A percentile compares a stretch with the other conserved stretches of the same genome.
phyloP scores from a whole-genome alignment of 1,140 invertebrate genomes.

The Zaprionus ghesquierei region DNA sequence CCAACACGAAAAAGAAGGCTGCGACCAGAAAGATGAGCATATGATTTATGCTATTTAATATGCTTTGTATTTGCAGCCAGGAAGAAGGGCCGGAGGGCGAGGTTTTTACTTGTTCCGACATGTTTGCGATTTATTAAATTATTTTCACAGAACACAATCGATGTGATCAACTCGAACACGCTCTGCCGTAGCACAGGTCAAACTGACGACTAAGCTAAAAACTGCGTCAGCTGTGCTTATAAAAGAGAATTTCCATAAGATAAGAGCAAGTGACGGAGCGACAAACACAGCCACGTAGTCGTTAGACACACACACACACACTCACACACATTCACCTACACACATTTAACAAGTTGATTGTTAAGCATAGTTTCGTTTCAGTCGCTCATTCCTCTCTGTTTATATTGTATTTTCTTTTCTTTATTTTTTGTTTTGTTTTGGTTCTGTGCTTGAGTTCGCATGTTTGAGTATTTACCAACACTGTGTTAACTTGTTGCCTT shows the following conservation, averaged over 20 bases:
- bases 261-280: conserved; percentile 11
- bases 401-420: conserved; percentile 17
- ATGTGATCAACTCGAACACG: not conserved
- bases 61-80: conserved; percentile 69
- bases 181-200: conserved; percentile 4
- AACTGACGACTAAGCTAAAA: conserved; percentile 2
- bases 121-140: conserved; percentile 4
- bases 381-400: conserved; percentile 18
- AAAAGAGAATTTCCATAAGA: not conserved
- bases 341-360: not conserved
- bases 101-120: conserved; percentile 38
- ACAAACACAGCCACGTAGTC: conserved; percentile 20
- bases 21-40: conserved; percentile 70
- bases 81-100: not conserved
- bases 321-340: not conserved
- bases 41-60: conserved; percentile 74
- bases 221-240: not conserved
- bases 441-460: not conserved
- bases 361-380: not conserved
- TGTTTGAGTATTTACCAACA: not conserved
- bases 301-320: not conserved
- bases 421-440: conserved; percentile 1
- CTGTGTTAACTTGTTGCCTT: conserved; percentile 27
- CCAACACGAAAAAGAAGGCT: conserved; percentile 66
- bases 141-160: not conserved